Evolutionary conservation across 2,888 invertebrate species (phyloP).

Genomic region (Ectropis crepuscularia): DNA sequence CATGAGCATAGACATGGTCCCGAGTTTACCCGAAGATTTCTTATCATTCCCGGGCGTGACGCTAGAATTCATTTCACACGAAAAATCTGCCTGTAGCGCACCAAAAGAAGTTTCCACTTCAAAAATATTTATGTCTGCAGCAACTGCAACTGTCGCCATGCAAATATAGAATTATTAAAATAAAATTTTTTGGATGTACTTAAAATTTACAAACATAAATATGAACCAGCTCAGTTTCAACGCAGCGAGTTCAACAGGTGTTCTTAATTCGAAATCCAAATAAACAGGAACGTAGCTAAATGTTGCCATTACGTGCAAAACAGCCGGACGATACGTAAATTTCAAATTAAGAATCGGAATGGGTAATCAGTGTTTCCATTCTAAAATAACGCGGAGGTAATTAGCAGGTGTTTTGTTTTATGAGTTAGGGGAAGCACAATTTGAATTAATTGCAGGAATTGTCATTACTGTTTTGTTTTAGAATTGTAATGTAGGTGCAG

Average conservation of each 20-base stretch:
- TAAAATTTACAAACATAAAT: constrained; percentile 18
- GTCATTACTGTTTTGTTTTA: constrained; percentile 1
- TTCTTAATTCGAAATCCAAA: constrained; percentile 75
- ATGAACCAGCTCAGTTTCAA: constrained; percentile 21
- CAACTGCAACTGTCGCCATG: too few relatives aligned
- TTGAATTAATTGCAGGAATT: constrained; percentile 15
- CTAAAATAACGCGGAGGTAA: constrained; percentile 32
- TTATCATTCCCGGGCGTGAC: too few relatives aligned
- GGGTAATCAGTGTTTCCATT: constrained; percentile 42
- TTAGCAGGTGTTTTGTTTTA: constrained; percentile 23
- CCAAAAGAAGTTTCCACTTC: too few relatives aligned
- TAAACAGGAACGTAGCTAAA: constrained; percentile 63
- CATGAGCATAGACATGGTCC: too few relatives aligned
- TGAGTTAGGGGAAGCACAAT: constrained; percentile 12
- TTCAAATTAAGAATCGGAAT: constrained; percentile 48
- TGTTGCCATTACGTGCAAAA: constrained; percentile 56
- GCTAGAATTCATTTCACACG: too few relatives aligned
- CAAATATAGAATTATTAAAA: neutral
- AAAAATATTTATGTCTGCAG: too few relatives aligned
- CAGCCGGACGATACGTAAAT: constrained; percentile 48
- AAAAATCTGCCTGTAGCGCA: too few relatives aligned
- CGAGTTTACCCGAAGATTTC: too few relatives aligned
- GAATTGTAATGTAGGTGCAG: neutral
- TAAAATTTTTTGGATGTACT: neutral
- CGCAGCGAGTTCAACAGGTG: constrained; percentile 69